phyloP scores from a whole-genome alignment of 2,888 invertebrate species.

The Eugnorisma glareosa region DNA sequence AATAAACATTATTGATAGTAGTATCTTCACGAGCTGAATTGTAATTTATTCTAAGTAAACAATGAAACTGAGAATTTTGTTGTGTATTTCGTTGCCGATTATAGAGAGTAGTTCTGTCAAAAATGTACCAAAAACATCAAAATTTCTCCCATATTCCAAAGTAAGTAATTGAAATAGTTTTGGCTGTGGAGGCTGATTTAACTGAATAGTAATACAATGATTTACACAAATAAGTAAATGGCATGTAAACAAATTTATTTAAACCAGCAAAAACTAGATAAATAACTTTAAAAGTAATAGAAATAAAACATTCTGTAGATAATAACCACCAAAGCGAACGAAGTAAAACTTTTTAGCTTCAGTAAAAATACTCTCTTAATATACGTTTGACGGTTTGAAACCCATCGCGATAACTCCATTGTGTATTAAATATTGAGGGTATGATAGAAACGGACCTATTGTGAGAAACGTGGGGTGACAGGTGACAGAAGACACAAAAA shows the following conservation, averaged over 20 bases:
- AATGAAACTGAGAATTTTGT: not conserved
- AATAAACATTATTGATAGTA: not conserved
- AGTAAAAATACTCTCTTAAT: not conserved
- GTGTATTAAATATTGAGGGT: constrained; percentile 4
- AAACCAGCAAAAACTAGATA: not conserved
- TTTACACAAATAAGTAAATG: not conserved
- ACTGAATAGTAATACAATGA: not conserved
- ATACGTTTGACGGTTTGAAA: not conserved
- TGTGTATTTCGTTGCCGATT: not conserved
- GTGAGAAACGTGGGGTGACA: not conserved
- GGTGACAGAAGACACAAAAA: not conserved
- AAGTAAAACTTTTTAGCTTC: not conserved
- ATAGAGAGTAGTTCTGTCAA: not conserved
- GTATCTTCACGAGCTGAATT: not conserved
- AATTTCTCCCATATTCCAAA: not conserved
- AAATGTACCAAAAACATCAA: not conserved
- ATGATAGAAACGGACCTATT: constrained; percentile 4
- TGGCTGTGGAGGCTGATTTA: not conserved
- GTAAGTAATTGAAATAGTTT: not conserved
- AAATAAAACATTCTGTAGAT: not conserved
- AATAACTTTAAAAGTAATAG: not conserved
- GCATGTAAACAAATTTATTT: not conserved
- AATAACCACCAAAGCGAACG: not conserved
- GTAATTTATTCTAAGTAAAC: not conserved
- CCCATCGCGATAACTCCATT: constrained; percentile 11